phyloP scores from a whole-genome alignment of 2,888 invertebrate species.

The Ophion obscuratus region DNA sequence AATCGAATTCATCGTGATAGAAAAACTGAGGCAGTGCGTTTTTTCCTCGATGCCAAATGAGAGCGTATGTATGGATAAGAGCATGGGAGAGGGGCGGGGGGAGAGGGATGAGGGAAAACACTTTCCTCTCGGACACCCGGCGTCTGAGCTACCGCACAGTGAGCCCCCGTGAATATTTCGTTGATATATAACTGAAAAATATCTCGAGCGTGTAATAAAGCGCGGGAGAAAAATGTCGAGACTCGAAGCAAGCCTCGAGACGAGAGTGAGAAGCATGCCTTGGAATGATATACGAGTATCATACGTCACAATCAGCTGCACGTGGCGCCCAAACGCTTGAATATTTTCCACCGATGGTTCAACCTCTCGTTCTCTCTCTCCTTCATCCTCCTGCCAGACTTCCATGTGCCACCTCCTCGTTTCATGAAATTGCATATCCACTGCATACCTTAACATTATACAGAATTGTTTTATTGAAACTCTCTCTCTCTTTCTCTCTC shows the following conservation, averaged over 20 bases:
- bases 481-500: conserved; percentile 29
- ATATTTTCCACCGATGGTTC: conserved; percentile 77
- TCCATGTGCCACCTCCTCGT: conserved; percentile 40
- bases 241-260: conserved; percentile 76
- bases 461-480: conserved; percentile 65
- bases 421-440: conserved; percentile 69
- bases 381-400: conserved; percentile 21
- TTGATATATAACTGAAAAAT: conserved; percentile 72
- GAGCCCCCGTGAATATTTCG: conserved; percentile 63
- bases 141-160: conserved; percentile 62
- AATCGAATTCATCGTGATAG: conserved; percentile 51
- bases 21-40: conserved; percentile 44
- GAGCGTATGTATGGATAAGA: conserved; percentile 43
- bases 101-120: conserved; percentile 34
- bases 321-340: conserved; percentile 79
- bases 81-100: neutral
- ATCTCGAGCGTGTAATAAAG: conserved; percentile 79
- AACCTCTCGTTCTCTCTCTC: conserved; percentile 51
- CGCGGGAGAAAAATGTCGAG: conserved; percentile 79
- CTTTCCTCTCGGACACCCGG: conserved; percentile 62
- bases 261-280: conserved; percentile 73
- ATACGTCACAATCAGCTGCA: conserved; percentile 81
- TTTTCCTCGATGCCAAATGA: conserved; percentile 34
- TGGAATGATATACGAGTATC: conserved; percentile 79
- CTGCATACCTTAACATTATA: conserved; percentile 67